phyloP scores from a whole-genome alignment of 1,140 invertebrate species.

The Brachystomella parvula region DNA sequence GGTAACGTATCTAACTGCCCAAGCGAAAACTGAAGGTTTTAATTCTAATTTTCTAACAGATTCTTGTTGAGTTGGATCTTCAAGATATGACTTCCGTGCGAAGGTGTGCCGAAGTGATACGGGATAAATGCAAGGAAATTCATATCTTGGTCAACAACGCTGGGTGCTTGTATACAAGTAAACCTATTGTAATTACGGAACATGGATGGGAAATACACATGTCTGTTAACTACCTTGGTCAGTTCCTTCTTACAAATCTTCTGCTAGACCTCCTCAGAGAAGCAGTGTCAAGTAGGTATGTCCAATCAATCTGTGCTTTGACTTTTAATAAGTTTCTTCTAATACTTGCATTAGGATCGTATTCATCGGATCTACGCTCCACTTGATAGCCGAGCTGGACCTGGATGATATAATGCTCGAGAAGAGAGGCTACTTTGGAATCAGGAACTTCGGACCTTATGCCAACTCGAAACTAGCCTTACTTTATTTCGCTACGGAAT shows the following conservation, averaged over 20 bases:
- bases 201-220: conserved; percentile 44
- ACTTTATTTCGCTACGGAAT: conserved; percentile 40
- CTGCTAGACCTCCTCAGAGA: conserved; percentile 44
- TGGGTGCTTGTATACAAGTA: conserved; percentile 52
- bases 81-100: conserved; percentile 30
- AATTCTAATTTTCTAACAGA: conserved; percentile 43
- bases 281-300: conserved; percentile 36
- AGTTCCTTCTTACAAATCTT: conserved; percentile 49
- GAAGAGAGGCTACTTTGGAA: conserved; percentile 23
- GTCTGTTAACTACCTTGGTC: conserved; percentile 43
- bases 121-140: conserved; percentile 40
- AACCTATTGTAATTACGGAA: conserved; percentile 48
- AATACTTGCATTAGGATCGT: conserved; percentile 4
- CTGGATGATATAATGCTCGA: conserved; percentile 44
- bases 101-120: conserved; percentile 31
- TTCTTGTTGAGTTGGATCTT: conserved; percentile 49
- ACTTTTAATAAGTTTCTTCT: too few relatives aligned
- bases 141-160: conserved; percentile 51
- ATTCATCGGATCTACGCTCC: conserved; percentile 32
- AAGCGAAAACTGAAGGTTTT: conserved; percentile 59
- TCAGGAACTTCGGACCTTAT: conserved; percentile 43
- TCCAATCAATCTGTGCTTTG: background rate
- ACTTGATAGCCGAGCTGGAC: conserved; percentile 45
- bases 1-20: conserved; percentile 44
- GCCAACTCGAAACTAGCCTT: conserved; percentile 43